Evolutionary conservation across 2,797 vertebrate genomes (phyloP), one percentile per base, ranked within the genome.

Genomic region (Peromyscus melanophrys): DNA sequence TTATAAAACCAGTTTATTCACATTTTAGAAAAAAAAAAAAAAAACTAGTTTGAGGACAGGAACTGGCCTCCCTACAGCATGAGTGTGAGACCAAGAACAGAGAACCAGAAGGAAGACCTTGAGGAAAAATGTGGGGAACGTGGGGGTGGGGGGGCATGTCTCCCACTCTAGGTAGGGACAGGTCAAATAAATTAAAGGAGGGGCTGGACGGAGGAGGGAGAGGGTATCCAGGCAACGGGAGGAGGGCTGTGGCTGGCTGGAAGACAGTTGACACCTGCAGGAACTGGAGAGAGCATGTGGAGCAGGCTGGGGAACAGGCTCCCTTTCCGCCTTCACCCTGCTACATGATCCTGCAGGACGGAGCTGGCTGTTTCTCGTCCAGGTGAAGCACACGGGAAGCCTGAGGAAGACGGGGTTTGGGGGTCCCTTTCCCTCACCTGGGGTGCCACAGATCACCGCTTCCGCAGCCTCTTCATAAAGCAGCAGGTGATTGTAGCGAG

Each of bases 401-500:
- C 69, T 0, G 4, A 9, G 52, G 59, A 81, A 82, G 89, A 9
- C 9, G 1, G 71, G 61, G 59, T 6, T 13, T 13, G 25, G 34
- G 49, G n/a, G 7, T 40, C 63, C 75, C 46, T n/a, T n/a, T 17
- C 73, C 75, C 93, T 97, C 92, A 97, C 96, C 97, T 97, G 94
- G 52, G 65, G 61, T 34, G 57, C 2, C 0, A 83, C 49, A 57
- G 31, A 86, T 98, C 98, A 98, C 97, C 98, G 97, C 77, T 98
- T 98, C 14, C 94, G 96, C 87, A 99, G 98, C 49, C 98, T 98
- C 61, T 98, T 99, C 99, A 99, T 99, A 98, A 99, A 99, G 98
- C 99, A 99, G 95, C 99, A 99, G 81, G 99, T 99, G 65, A 99
- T 99, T 0, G 99, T 96, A 2, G 99, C 98, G 0, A 99, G 99